Evolutionary conservation across 2,888 invertebrate species (phyloP), one percentile per base, ranked within the genome.

Genomic region (Cylindroiulus punctatus): DNA sequence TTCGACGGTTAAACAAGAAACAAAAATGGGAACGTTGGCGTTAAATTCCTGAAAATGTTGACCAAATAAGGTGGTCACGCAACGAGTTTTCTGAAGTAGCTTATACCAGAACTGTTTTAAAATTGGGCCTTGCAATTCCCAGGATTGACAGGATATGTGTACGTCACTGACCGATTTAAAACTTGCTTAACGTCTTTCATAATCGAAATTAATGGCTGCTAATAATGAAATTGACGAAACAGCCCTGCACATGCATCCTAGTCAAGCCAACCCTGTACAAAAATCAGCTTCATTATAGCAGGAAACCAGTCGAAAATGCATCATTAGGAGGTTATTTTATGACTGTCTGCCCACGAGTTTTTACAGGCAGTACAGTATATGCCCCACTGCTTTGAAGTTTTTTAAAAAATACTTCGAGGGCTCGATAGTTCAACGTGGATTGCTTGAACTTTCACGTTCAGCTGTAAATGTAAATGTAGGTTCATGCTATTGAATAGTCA

Each of bases 21-120:
- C 65, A 65, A 26, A 57, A 65, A 65, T 65, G 65, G 65, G 65
- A 65, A 65, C 65, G 65, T 65, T 65, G 65, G 65, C 65, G 65
- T 65, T 26, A 65, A 65, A 26, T 65, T 65, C 65, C 10, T 22
- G 26, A 65, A 65, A 65, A 26, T 26, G 26, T 65, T 65, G 65
- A 19, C 65, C 65, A 65, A 65, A 65, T 65, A 65, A 26, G 65
- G 65, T 26, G 65, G 65, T 26, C 26, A 26, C 65, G 65, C 65
- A 65, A 26, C n/a, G 65, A 22, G 65, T 65, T 65, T 26, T 65
- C 65, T 26, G 65, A 65, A 26, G 26, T 65, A 65, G 65, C 26
- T 26, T 22, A n/a, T 10, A 22, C 26, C 65, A 65, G 0, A 65
- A 26, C 26, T 3, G 65, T 65, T 65, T 26, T 26, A 26, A 65